phyloP scores from a whole-genome alignment of 2,113 vertebrate genomes.

The Colius striatus region DNA sequence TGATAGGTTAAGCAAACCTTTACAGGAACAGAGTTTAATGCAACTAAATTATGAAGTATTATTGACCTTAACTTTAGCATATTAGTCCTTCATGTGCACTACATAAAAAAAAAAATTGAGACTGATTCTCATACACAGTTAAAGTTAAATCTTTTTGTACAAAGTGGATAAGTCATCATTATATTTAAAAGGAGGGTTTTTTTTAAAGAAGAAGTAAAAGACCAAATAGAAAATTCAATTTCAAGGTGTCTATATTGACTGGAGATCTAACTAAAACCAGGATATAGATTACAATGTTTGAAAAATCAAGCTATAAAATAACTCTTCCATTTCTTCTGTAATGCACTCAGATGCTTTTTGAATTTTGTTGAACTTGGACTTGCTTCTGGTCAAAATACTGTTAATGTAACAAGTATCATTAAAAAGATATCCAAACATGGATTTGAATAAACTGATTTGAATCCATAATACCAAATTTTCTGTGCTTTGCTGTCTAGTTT shows the following conservation, averaged over 20 bases:
- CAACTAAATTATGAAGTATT: not conserved
- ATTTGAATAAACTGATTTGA: not conserved
- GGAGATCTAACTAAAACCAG: not conserved
- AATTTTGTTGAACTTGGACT: not conserved
- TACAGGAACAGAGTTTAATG: not conserved
- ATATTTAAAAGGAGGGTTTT: not conserved
- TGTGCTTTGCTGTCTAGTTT: not conserved
- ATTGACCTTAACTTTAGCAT: not conserved
- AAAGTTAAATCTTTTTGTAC: not conserved
- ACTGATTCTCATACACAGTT: not conserved
- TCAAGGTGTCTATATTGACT: not conserved
- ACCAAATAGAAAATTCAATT: not conserved
- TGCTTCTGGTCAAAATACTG: not conserved
- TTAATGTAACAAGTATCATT: not conserved
- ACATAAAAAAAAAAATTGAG: not conserved
- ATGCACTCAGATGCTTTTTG: not conserved
- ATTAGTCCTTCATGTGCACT: not conserved
- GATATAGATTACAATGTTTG: not conserved
- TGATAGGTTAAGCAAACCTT: not conserved
- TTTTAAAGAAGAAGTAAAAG: not conserved
- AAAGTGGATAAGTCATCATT: not conserved
- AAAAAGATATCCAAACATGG: not conserved
- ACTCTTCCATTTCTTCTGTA: not conserved
- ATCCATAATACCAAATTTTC: not conserved
- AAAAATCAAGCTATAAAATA: not conserved